Percentiles rank a stretch among this genome's conserved stretches.
Evolutionary conservation across 2,113 vertebrate species (phyloP).

Genomic region (Ifrita kowaldi): DNA sequence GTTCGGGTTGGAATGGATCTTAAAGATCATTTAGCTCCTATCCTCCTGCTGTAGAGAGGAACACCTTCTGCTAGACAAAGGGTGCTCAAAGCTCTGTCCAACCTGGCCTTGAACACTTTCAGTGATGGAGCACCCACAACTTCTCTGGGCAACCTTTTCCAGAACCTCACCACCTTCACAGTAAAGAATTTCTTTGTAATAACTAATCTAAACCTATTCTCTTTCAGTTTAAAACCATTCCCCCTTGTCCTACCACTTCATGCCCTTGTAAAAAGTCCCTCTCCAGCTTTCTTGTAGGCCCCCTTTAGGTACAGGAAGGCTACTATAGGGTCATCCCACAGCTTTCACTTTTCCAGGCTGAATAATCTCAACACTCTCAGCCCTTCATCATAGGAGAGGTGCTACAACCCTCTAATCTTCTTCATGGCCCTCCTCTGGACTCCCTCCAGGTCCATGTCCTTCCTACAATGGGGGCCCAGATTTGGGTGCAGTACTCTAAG

Average conservation of each 20-base stretch:
- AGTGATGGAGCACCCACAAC: neutral
- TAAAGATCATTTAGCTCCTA: neutral
- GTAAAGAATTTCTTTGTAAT: rapidly evolving
- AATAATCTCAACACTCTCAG: neutral
- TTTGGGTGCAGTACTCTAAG: neutral
- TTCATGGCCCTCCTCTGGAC: neutral
- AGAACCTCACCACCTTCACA: neutral
- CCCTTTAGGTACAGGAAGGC: neutral
- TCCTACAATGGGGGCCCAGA: neutral
- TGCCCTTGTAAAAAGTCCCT: neutral
- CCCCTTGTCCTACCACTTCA: neutral
- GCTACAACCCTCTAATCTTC: neutral
- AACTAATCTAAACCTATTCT: neutral
- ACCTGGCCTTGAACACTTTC: neutral
- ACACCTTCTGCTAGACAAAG: neutral
- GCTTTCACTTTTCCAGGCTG: neutral
- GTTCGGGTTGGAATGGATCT: neutral
- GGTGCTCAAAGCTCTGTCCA: neutral
- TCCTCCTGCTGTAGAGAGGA: neutral
- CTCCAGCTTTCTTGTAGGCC: neutral
- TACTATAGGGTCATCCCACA: neutral
- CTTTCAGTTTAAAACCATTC: neutral
- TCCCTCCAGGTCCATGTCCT: neutral
- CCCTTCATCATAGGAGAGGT: rapidly evolving
- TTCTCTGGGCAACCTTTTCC: neutral